Evolutionary conservation across 2,797 vertebrate genomes (phyloP).

Genomic region (Hafferia zeledoni): DNA sequence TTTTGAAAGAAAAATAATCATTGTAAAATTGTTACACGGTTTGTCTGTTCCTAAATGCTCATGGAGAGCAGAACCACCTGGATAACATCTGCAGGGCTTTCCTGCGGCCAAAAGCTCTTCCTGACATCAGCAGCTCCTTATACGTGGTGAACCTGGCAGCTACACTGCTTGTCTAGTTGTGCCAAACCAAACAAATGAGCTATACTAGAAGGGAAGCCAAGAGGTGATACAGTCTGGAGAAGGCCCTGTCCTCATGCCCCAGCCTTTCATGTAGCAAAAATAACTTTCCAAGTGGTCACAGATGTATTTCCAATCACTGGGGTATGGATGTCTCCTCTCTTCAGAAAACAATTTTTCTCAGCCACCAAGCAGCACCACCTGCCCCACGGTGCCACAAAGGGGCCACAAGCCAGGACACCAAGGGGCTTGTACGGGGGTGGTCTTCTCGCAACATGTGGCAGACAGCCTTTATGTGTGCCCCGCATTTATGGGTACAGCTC

Average conservation of each 20-base stretch:
- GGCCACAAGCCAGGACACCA: accelerated
- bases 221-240: slow-evolving; percentile 6
- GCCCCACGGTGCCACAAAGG: accelerated
- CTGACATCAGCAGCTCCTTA: slow-evolving; percentile 38
- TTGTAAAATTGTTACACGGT: not conserved
- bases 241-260: not conserved
- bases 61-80: slow-evolving; percentile 38
- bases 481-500: not conserved
- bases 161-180: not conserved
- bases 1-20: not conserved
- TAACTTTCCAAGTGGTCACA: not conserved
- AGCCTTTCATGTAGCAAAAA: slow-evolving; percentile 42
- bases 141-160: slow-evolving; percentile 44
- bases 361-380: not conserved
- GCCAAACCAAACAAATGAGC: slow-evolving; percentile 65
- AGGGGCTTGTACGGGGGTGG: not conserved
- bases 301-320: slow-evolving; percentile 7
- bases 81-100: slow-evolving; percentile 41
- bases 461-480: not conserved
- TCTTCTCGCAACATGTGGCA: accelerated
- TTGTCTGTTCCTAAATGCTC: not conserved
- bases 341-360: not conserved
- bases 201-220: slow-evolving; percentile 26
- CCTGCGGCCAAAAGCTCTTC: slow-evolving; percentile 23
- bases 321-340: not conserved